These are phyloP conservation scores for Holacanthella duospinosa DNA, from an alignment of 2,888 invertebrate species.

Conservation along the genomic window DNA sequence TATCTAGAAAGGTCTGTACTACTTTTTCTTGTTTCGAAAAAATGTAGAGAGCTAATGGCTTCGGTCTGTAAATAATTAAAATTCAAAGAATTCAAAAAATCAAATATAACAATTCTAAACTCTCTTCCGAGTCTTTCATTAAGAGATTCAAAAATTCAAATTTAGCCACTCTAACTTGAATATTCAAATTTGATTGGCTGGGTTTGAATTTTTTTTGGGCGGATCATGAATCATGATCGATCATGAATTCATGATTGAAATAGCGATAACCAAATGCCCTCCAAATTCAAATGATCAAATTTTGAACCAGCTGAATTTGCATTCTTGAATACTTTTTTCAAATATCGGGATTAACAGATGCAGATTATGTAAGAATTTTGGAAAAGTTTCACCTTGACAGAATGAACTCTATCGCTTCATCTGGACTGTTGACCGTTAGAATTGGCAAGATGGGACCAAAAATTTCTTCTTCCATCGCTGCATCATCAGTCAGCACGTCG, in stretches of 20 bases:
- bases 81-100: neutral
- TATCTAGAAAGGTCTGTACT: constrained; percentile 53
- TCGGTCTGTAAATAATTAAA: constrained; percentile 57
- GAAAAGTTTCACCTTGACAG: constrained; percentile 13
- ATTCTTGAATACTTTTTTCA: too few relatives aligned
- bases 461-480: constrained; percentile 62
- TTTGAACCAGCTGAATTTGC: too few relatives aligned
- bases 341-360: too few relatives aligned
- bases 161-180: too few relatives aligned
- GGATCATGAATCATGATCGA: too few relatives aligned
- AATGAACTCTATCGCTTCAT: constrained; percentile 83
- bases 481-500: constrained; percentile 12
- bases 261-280: too few relatives aligned
- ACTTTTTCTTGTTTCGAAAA: constrained; percentile 58
- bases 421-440: constrained; percentile 65
- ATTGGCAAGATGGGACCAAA: constrained; percentile 95
- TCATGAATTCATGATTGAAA: too few relatives aligned
- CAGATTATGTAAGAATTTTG: too few relatives aligned
- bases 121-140: neutral
- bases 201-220: too few relatives aligned
- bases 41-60: constrained; percentile 78
- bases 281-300: too few relatives aligned
- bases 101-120: neutral
- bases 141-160: too few relatives aligned
- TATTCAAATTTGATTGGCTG: too few relatives aligned